phyloP scores from a whole-genome alignment of 2,113 vertebrate species.

The Onychostoma macrolepis region DNA sequence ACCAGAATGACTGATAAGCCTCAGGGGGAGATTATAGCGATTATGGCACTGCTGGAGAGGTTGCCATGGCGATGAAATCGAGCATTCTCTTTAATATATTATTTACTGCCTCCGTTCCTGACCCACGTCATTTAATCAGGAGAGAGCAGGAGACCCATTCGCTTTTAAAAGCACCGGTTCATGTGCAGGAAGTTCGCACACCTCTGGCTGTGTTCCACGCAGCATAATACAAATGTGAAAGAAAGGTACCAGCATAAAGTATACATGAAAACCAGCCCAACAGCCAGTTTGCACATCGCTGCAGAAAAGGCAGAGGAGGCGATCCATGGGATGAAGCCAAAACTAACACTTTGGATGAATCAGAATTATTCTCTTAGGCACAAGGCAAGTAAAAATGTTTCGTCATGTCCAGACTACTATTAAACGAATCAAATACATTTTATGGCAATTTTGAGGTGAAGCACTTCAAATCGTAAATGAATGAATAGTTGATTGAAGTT shows the following conservation, averaged over 20 bases:
- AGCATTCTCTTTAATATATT: slow-evolving; percentile 85
- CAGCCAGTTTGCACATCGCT: neutral
- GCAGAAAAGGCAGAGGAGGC: neutral
- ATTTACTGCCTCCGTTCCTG: slow-evolving; percentile 81
- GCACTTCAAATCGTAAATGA: neutral
- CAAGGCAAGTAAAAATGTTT: neutral
- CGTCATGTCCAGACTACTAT: neutral
- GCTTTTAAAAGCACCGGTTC: slow-evolving; percentile 64
- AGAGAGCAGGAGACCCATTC: slow-evolving; percentile 67
- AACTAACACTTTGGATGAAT: neutral
- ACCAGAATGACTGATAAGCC: slow-evolving; percentile 84
- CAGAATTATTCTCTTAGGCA: neutral
- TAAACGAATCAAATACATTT: neutral
- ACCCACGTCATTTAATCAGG: slow-evolving; percentile 82
- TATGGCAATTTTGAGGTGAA: neutral
- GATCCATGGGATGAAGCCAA: neutral
- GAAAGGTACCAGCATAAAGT: neutral
- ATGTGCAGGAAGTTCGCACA: neutral
- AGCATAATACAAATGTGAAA: neutral
- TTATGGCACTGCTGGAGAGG: slow-evolving; percentile 80
- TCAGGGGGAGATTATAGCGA: slow-evolving; percentile 75
- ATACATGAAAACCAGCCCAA: slow-evolving; percentile 29
- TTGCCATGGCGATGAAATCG: slow-evolving; percentile 88
- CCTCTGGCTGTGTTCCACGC: neutral
- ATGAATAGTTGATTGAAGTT: slow-evolving; percentile 20